Evolutionary conservation across 2,888 invertebrate species (phyloP).

Genomic region (Smittia sp.): DNA sequence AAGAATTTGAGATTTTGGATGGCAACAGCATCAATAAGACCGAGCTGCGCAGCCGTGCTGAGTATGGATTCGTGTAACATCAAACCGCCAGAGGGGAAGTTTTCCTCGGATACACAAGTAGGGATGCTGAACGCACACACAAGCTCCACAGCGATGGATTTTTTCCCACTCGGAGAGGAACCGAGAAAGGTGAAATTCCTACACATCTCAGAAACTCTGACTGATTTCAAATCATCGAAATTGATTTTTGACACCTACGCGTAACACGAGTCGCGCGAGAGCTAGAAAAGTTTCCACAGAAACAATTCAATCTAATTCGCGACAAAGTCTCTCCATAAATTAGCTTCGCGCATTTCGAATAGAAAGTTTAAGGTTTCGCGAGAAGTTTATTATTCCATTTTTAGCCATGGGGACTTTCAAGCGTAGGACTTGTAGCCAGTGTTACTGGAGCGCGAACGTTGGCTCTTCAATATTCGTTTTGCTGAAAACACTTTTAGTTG

Average conservation of each 20-base stretch:
- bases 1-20: not conserved
- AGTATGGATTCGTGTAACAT: constrained; percentile 1
- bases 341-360: no score
- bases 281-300: not conserved
- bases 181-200: not conserved
- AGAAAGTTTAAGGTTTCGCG: no score
- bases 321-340: no score
- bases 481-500: no score
- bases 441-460: no score
- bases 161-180: not conserved
- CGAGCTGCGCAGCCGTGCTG: constrained; percentile 1
- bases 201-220: not conserved
- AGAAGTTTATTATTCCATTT: no score
- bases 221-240: constrained; percentile 15
- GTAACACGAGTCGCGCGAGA: not conserved
- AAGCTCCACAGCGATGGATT: not conserved
- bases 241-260: constrained; percentile 26
- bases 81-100: constrained; percentile 1
- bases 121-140: constrained; percentile 3
- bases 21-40: constrained; percentile 12
- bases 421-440: no score
- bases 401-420: no score
- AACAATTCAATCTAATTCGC: not conserved
- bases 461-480: no score
- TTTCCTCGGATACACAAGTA: not conserved